These are phyloP conservation scores for Uloborus plumipes DNA, from an alignment of 2,888 invertebrate species.

Conservation along the genomic window DNA sequence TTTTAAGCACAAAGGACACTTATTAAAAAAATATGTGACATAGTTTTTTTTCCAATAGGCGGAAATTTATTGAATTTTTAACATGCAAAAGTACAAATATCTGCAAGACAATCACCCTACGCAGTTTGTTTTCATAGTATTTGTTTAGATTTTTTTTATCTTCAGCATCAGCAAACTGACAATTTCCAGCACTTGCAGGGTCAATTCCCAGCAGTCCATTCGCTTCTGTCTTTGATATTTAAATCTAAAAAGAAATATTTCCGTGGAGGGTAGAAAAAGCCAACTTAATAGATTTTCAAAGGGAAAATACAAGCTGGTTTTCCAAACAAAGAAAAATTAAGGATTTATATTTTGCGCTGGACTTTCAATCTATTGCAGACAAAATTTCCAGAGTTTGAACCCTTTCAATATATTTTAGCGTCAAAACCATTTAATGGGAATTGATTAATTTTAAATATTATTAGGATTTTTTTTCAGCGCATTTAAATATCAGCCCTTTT, in stretches of 20 bases:
- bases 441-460: not conserved
- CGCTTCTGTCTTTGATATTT: conserved; percentile 39
- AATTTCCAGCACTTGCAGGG: conserved; percentile 44
- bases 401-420: no score
- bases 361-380: no score
- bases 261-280: no score
- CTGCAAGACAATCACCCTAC: conserved; percentile 65
- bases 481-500: conserved; percentile 33
- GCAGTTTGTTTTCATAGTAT: conserved; percentile 51
- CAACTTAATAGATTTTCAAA: not conserved
- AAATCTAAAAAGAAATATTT: conserved; percentile 1
- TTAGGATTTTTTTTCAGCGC: conserved; percentile 13
- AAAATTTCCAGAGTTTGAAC: no score
- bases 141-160: conserved; percentile 25
- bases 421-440: no score
- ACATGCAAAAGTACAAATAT: conserved; percentile 65
- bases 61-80: conserved; percentile 65
- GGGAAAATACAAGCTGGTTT: conserved; percentile 30
- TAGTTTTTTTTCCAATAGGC: conserved; percentile 57
- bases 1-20: no score
- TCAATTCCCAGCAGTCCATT: conserved; percentile 33
- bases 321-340: not conserved
- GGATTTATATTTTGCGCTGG: not conserved
- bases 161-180: conserved; percentile 50
- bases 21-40: no score